Evolutionary conservation across 2,888 invertebrate genomes (phyloP).

Genomic region (Keiferia lycopersicella): DNA sequence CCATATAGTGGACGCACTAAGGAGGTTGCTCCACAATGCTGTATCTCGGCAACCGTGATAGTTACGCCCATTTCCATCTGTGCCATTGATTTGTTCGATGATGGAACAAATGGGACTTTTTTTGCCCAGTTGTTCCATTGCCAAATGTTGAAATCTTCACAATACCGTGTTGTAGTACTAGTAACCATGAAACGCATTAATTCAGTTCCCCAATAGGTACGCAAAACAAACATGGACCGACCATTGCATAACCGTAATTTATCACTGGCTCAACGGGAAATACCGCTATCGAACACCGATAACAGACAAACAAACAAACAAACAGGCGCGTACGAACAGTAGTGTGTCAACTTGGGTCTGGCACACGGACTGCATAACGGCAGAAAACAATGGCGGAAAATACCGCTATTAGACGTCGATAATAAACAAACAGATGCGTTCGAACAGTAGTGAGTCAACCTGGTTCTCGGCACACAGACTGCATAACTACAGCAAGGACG

Average conservation of each 20-base stretch:
- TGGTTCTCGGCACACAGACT: background rate
- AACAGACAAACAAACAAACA: conserved; percentile 8
- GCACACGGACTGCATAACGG: background rate
- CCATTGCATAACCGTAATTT: conserved; percentile 4
- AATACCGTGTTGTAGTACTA: background rate
- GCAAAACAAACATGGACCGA: conserved; percentile 3
- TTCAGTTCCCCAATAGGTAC: conserved; percentile 9
- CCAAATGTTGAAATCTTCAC: too few species aligned
- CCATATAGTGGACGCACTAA: too few species aligned
- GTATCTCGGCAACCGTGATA: too few species aligned
- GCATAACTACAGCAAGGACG: background rate
- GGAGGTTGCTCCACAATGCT: too few species aligned
- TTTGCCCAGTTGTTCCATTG: too few species aligned
- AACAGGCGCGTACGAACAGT: conserved; percentile 3
- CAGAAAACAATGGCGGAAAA: background rate
- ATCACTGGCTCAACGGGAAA: conserved; percentile 2
- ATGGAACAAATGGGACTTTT: too few species aligned
- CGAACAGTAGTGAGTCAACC: background rate
- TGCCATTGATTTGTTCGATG: too few species aligned
- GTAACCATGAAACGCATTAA: background rate
- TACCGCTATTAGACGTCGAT: background rate
- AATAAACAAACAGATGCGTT: background rate
- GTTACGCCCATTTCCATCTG: too few species aligned
- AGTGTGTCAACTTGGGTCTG: background rate
- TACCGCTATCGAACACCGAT: background rate